Percentiles rank a stretch among this genome's conserved stretches.
These are phyloP conservation scores for Lathamus discolor DNA, from an alignment of 2,113 vertebrate species.

Conservation along the genomic window DNA sequence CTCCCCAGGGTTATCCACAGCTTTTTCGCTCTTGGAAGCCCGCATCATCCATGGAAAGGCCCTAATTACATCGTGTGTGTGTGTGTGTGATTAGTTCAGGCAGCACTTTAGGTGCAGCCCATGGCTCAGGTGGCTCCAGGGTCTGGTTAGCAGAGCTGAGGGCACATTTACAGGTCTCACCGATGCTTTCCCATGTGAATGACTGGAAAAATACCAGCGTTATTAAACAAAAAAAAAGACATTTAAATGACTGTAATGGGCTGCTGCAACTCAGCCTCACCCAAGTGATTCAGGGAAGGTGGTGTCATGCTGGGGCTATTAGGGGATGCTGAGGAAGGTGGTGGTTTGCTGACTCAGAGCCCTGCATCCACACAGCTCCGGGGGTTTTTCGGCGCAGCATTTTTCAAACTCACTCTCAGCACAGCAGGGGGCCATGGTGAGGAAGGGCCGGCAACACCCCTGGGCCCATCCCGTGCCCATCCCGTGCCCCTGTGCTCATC, in stretches of 20 bases:
- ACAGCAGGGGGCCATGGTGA: fast-evolving
- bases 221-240: neutral
- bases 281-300: neutral
- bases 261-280: neutral
- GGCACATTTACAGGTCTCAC: neutral
- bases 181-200: neutral
- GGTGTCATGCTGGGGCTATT: neutral
- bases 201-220: neutral
- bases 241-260: neutral
- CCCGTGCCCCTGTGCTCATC: neutral
- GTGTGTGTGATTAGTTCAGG: constrained; percentile 8
- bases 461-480: fast-evolving
- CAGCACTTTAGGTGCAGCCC: neutral
- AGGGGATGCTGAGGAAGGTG: neutral
- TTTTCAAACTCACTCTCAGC: neutral
- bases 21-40: neutral
- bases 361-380: neutral
- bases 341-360: neutral
- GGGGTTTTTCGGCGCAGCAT: fast-evolving
- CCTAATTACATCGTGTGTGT: neutral
- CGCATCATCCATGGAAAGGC: fast-evolving
- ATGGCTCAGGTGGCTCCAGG: neutral
- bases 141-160: neutral
- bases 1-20: neutral
- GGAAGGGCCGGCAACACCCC: neutral